These are phyloP conservation scores for Sinelater perroti DNA, from an alignment of 2,888 invertebrate species.

Conservation along the genomic window DNA sequence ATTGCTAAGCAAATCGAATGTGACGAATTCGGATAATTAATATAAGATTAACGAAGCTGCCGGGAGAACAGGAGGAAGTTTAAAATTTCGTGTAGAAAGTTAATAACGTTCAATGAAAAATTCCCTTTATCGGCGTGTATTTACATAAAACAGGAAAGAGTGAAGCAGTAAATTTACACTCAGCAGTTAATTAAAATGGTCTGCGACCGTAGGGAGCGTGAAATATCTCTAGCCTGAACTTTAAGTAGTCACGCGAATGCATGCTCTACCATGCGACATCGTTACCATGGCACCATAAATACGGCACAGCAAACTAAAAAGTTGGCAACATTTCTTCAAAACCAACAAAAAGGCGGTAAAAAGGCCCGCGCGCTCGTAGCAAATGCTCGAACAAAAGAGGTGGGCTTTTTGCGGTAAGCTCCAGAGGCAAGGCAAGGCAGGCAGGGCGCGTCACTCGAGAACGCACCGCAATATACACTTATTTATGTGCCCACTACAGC, in stretches of 20 bases:
- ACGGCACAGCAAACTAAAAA: constrained; percentile 15
- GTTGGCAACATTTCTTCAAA: constrained; percentile 9
- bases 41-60: no score
- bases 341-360: constrained; percentile 3
- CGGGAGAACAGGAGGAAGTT: no score
- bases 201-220: constrained; percentile 39
- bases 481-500: constrained; percentile 45
- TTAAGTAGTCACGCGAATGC: constrained; percentile 45
- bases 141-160: constrained; percentile 27
- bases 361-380: no score
- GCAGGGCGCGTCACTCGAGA: constrained; percentile 21
- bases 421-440: constrained; percentile 33
- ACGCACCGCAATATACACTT: constrained; percentile 39
- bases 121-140: constrained; percentile 14
- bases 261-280: constrained; percentile 41
- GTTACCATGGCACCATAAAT: constrained; percentile 33
- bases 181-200: constrained; percentile 44
- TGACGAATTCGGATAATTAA: no score
- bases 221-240: constrained; percentile 41
- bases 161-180: constrained; percentile 37
- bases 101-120: no score
- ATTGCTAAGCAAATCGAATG: no score
- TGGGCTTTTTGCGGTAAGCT: constrained; percentile 42
- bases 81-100: no score
- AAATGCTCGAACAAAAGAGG: constrained; percentile 38